Evolutionary conservation across 2,888 invertebrate genomes (phyloP).

Genomic region (Orchesella flavescens): DNA sequence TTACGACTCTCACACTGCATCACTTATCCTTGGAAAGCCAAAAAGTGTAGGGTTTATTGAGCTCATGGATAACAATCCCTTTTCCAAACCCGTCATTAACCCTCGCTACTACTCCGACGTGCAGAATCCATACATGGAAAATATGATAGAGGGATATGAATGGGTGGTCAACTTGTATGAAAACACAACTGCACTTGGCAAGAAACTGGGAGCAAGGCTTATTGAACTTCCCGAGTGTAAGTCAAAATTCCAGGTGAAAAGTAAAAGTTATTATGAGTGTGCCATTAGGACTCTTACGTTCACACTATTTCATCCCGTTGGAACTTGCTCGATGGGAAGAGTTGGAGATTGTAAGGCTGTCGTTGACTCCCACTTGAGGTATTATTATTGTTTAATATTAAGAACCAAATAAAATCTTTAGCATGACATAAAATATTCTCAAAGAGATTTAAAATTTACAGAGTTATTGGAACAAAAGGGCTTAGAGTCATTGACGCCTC

Average conservation of each 20-base stretch:
- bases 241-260: background rate
- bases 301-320: constrained; percentile 32
- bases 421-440: too few relatives aligned
- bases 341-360: constrained; percentile 32
- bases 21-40: constrained; percentile 35
- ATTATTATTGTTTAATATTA: too few relatives aligned
- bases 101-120: constrained; percentile 54
- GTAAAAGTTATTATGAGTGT: constrained; percentile 47
- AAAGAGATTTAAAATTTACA: too few relatives aligned
- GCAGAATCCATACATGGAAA: constrained; percentile 14
- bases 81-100: constrained; percentile 34
- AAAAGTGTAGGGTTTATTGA: constrained; percentile 43
- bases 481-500: too few relatives aligned
- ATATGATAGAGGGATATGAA: constrained; percentile 46
- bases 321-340: constrained; percentile 55
- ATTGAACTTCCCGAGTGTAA: constrained; percentile 33
- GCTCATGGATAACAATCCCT: constrained; percentile 29
- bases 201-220: constrained; percentile 31
- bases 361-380: constrained; percentile 55
- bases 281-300: background rate
- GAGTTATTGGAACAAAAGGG: too few relatives aligned
- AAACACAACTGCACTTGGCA: constrained; percentile 21
- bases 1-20: constrained; percentile 41
- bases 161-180: constrained; percentile 34
- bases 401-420: too few relatives aligned